These are phyloP conservation scores for Canis aureus DNA, from an alignment of 2,113 vertebrate genomes.

Conservation along the genomic window DNA sequence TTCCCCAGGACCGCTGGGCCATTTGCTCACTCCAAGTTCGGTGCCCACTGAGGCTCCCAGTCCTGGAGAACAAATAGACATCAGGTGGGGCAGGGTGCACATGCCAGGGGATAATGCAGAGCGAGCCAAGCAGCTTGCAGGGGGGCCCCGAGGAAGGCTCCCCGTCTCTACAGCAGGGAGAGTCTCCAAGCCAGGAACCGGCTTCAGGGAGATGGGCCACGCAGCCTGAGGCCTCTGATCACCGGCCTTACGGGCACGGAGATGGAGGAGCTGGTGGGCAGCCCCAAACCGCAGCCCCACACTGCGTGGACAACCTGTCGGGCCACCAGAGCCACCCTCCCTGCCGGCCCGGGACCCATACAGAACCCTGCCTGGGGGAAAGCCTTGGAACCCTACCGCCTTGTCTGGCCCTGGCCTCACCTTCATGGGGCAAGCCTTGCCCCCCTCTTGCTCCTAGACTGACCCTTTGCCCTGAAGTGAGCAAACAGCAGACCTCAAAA, in stretches of 20 bases:
- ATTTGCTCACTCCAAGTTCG: constrained; percentile 77
- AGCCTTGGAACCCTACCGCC: neutral
- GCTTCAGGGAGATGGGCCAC: constrained; percentile 28
- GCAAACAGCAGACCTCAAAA: neutral
- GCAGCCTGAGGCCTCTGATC: neutral
- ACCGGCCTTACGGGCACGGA: neutral
- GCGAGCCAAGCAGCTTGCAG: neutral
- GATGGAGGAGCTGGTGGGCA: neutral
- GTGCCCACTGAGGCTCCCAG: neutral
- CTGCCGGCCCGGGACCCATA: neutral
- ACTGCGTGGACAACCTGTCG: fast-evolving
- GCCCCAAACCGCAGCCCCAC: neutral
- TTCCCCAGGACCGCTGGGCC: constrained; percentile 48
- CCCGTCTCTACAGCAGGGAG: neutral
- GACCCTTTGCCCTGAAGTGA: neutral
- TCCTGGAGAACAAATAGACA: constrained; percentile 69
- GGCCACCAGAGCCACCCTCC: neutral
- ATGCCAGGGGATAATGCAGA: constrained; percentile 17
- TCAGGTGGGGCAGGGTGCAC: neutral
- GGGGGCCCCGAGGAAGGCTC: neutral
- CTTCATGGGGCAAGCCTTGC: neutral
- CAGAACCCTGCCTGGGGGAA: neutral
- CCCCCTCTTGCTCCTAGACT: neutral
- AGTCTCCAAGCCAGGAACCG: neutral
- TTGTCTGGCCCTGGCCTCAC: constrained; percentile 5